Evolutionary conservation across 2,797 vertebrate species (phyloP), one percentile per base, ranked within the genome.

Genomic region (Denticeps clupeoides): DNA sequence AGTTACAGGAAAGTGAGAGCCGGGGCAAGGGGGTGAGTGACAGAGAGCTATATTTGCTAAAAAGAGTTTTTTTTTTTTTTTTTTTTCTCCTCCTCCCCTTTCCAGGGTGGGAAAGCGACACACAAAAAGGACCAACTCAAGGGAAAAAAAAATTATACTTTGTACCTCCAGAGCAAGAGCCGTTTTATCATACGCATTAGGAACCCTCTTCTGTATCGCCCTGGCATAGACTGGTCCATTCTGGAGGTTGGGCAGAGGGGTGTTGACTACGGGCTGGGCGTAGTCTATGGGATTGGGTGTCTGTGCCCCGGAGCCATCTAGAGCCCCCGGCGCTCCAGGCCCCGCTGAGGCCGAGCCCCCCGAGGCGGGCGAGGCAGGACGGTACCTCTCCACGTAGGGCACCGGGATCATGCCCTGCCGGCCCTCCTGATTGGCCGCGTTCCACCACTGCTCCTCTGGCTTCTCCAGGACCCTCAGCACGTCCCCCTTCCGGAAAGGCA

Each of bases 401-500:
- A 97, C 94, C 1, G 93, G 93, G 59, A 99, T 97, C 94, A 99
- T 97, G 64, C 93, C 94, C 13, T 87, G 82, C 57, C 88, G 88
- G 60, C 93, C 92, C 44, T 91, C 90, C 40, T 74, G 82, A 85
- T 92, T 90, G 84, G 94, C 88, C 26, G 92, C 94, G 6, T 95
- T 99, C 94, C 94, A 99, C 94, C 94, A 99, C 70, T 99, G 93
- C 80, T 99, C 94, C 82, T 99, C 94, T 5, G 94, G 94, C 58
- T 97, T 99, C 79, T 99, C 93, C 28, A 93, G 74, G 63, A 99
- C 91, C 54, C 80, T 84, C 47, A 99, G 84, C 49, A 99, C 73
- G 55, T 99, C 94, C 29, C 93, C 91, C 82, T 93, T 97, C 75
- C 89, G 87, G 80, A 99, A 97, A 1, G 94, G 93, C 61, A 99